Conservation (phyloP, 2,113 vertebrate genomes). For the Crotalus horridus region DNA sequence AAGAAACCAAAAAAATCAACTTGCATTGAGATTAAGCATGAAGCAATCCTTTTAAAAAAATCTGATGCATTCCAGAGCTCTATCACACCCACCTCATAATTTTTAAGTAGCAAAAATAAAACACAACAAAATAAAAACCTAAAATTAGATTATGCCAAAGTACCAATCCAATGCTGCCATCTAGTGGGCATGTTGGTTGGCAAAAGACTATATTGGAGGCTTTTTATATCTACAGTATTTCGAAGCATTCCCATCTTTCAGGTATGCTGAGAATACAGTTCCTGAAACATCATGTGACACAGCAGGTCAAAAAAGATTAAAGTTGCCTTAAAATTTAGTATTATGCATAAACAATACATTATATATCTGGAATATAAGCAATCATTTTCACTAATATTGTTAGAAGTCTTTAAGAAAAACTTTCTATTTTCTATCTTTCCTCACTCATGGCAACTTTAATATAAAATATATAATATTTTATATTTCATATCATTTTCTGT, state of each 20-base stretch:
- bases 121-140: neutral
- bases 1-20: constrained; percentile 4
- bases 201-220: neutral
- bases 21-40: neutral
- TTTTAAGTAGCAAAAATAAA: neutral
- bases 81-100: neutral
- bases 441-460: constrained; percentile 2
- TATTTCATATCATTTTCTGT: constrained; percentile 25
- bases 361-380: neutral
- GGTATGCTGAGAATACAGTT: neutral
- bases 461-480: constrained; percentile 43
- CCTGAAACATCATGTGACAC: neutral
- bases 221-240: neutral
- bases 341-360: neutral
- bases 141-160: neutral
- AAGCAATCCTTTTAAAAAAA: neutral
- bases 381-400: neutral
- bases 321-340: neutral
- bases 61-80: neutral
- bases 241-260: neutral
- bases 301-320: neutral
- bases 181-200: constrained; percentile 47
- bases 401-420: constrained; percentile 17
- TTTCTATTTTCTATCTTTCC: constrained; percentile 13
- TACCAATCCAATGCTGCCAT: constrained; percentile 62